Evolutionary conservation across 1,140 invertebrate genomes (phyloP), one percentile per base, ranked within the genome.

Genomic region (Orius laevigatus): DNA sequence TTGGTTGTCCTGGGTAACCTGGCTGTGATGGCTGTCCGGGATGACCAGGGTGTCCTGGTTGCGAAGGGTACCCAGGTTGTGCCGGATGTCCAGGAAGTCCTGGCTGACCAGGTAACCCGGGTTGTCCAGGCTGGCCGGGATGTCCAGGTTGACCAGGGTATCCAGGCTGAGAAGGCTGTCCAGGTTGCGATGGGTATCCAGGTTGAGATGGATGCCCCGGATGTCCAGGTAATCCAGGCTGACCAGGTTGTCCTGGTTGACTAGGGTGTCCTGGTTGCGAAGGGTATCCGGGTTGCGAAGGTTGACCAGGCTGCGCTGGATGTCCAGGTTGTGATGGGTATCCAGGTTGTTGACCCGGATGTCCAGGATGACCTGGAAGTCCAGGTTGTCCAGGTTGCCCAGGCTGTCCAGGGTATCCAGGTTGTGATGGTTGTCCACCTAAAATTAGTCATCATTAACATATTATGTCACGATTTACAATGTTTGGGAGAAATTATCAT

Each of bases 251-350:
- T 16, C 51, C 53, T 34, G 8, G 58, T 53, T 16, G 51, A 14
- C 18, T 57, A 38, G 52, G 57, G 9, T 49, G 10, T 14, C 56
- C 55, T 11, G 58, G 53, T 16, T 52, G 3, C 33, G 55, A 54
- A 10, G 56, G 55, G 39, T 54, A 38, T 16, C 52, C 56, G 43
- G 54, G 54, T 9, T 51, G 12, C 31, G 56, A 56, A 43, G 54
- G 57, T 19, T 51, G 38, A 6, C 56, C 55, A 49, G 57, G 55
- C 5, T 48, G 32, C 34, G 53, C 33, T 9, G 8, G 25, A 8
- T 25, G 25, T 25, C 55, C 55, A 20, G 63, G 63, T 16, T 43
- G 48, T 41, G 34, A 47, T 40, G 60, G 52, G 11, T 55, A n/a
- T 2, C 48, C 49, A 12, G 49, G 49, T 31, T 12, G 11, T 56